These are phyloP conservation scores for Carcina quercana DNA, from an alignment of 2,888 invertebrate species.

Conservation along the genomic window DNA sequence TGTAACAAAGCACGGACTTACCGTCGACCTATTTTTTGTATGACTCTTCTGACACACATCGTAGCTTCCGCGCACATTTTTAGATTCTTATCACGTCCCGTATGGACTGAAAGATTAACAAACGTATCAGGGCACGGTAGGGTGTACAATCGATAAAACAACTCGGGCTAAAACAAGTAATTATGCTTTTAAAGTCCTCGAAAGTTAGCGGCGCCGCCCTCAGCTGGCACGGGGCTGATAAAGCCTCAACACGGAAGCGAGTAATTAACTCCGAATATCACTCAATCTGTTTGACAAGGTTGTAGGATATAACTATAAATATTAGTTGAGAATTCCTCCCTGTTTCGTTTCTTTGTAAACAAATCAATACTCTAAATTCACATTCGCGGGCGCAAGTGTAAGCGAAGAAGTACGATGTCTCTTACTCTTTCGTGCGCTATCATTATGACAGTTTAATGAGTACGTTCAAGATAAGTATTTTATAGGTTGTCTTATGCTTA, in stretches of 20 bases:
- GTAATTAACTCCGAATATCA: constrained; percentile 64
- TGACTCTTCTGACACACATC: constrained; percentile 38
- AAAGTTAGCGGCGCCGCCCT: constrained; percentile 42
- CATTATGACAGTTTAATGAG: constrained; percentile 18
- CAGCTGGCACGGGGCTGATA: constrained; percentile 62
- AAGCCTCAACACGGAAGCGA: constrained; percentile 56
- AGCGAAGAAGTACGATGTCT: constrained; percentile 20
- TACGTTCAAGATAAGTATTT: constrained; percentile 4
- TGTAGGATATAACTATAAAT: constrained; percentile 42
- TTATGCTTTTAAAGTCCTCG: constrained; percentile 50
- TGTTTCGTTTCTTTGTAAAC: constrained; percentile 55
- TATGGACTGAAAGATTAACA: constrained; percentile 29
- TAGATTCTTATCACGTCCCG: constrained; percentile 42
- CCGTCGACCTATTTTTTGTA: constrained; percentile 44
- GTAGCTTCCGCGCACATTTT: constrained; percentile 44
- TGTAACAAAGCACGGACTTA: constrained; percentile 31
- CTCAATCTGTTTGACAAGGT: constrained; percentile 61
- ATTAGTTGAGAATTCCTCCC: constrained; percentile 36
- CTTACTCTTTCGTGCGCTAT: constrained; percentile 16
- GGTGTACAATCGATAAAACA: constrained; percentile 64
- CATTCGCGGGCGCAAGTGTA: constrained; percentile 44
- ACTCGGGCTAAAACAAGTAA: constrained; percentile 46
- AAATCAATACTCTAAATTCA: constrained; percentile 63
- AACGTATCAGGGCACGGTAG: constrained; percentile 39
- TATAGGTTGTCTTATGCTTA: no score